These are phyloP conservation scores for Cercopithecus neglectus DNA, from an alignment of 2,797 vertebrate genomes.

Conservation along the genomic window DNA sequence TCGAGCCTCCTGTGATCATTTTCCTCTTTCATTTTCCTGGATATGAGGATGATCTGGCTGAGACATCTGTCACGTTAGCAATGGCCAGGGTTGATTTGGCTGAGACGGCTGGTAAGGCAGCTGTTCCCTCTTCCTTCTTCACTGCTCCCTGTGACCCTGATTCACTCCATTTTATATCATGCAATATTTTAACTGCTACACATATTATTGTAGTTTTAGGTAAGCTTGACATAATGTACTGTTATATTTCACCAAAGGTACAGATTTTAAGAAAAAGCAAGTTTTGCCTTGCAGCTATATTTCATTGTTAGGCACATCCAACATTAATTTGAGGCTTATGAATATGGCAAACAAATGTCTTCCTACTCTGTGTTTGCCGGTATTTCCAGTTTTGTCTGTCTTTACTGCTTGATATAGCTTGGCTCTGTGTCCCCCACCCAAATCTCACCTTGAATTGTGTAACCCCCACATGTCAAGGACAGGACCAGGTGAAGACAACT, in stretches of 20 bases:
- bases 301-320: not conserved
- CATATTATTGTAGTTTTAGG: not conserved
- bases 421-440: not conserved
- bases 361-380: not conserved
- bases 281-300: not conserved
- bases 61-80: slow-evolving; percentile 56
- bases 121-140: slow-evolving; percentile 45
- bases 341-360: not conserved
- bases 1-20: slow-evolving; percentile 35
- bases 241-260: not conserved
- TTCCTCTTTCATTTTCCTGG: slow-evolving; percentile 60
- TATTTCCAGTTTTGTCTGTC: not conserved
- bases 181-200: not conserved
- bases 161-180: not conserved
- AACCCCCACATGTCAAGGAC: not conserved
- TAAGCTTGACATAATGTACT: not conserved
- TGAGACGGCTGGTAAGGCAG: not conserved
- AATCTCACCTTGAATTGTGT: not conserved
- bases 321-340: not conserved
- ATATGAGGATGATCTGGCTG: slow-evolving; percentile 45
- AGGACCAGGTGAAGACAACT: not conserved
- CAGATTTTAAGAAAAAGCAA: not conserved
- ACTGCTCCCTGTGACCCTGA: not conserved
- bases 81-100: slow-evolving; percentile 69
- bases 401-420: not conserved